Conservation (phyloP, 2,113 vertebrate species). For the Sigmodon hispidus region DNA sequence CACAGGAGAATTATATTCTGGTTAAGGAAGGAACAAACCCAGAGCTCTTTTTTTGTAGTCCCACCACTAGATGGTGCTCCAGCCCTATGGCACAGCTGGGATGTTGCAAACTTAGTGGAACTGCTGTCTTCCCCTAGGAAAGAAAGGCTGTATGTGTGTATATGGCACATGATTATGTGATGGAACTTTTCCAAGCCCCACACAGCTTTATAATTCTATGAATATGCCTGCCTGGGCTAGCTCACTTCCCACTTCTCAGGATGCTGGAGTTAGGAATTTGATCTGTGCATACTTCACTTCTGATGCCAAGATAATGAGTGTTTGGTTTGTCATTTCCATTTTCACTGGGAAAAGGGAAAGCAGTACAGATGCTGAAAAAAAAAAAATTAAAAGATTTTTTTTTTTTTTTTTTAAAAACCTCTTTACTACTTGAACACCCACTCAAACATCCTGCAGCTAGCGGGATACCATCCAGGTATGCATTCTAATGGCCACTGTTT, state of each 20-base stretch:
- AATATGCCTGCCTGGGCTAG: not conserved
- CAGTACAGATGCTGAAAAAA: not conserved
- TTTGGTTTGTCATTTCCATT: not conserved
- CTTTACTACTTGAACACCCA: not conserved
- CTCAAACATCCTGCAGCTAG: not conserved
- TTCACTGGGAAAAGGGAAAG: not conserved
- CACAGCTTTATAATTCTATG: not conserved
- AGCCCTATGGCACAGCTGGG: not conserved
- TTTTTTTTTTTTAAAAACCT: no score
- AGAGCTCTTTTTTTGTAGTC: not conserved
- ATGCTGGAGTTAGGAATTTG: not conserved
- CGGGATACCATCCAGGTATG: not conserved
- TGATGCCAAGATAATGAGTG: not conserved
- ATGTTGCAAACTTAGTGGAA: not conserved
- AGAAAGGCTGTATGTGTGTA: not conserved
- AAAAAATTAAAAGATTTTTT: not conserved
- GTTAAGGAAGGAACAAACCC: not conserved
- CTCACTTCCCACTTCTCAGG: not conserved
- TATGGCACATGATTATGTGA: not conserved
- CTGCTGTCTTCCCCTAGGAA: not conserved
- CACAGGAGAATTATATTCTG: not conserved
- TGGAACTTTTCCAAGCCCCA: not conserved
- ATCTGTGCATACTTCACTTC: not conserved
- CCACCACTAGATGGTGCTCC: conserved; percentile 67
- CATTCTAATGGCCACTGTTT: not conserved